These are phyloP conservation scores for Drosophila lowei DNA, from an alignment of 1,140 invertebrate species.

Conservation along the genomic window DNA sequence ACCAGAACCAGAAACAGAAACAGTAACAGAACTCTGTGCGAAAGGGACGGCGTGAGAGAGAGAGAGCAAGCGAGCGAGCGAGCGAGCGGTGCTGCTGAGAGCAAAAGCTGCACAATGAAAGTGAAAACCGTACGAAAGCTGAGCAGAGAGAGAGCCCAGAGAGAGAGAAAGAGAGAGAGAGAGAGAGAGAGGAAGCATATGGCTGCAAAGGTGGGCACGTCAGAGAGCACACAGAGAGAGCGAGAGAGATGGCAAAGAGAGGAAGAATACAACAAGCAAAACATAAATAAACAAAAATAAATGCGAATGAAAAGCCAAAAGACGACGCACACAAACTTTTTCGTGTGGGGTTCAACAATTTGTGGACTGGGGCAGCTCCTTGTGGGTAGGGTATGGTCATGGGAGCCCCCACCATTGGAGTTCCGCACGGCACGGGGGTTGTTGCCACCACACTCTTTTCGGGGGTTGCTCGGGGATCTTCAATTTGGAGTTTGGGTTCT, in stretches of 20 bases:
- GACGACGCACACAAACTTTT: conserved; percentile 42
- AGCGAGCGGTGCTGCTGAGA: conserved; percentile 28
- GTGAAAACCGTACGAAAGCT: conserved; percentile 63
- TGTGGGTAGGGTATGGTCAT: conserved; percentile 5
- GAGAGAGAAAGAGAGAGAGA: conserved; percentile 1
- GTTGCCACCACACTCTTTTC: conserved; percentile 9
- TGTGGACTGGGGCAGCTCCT: conserved; percentile 48
- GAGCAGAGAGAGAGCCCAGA: conserved; percentile 14
- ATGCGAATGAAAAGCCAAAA: conserved; percentile 65
- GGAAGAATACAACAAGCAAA: conserved; percentile 76
- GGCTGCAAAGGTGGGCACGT: conserved; percentile 20
- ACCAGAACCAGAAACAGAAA: conserved; percentile 29
- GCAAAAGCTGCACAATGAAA: conserved; percentile 74
- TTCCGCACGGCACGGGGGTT: too few relatives aligned
- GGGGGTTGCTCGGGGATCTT: conserved; percentile 19
- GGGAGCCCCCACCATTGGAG: conserved; percentile 10
- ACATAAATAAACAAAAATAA: conserved; percentile 82
- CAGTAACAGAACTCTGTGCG: conserved; percentile 20
- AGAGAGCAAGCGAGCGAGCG: too few relatives aligned
- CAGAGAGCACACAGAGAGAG: conserved; percentile 16
- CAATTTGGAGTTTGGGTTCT: background rate
- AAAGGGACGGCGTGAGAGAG: conserved; percentile 10
- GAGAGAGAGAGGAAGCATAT: background rate
- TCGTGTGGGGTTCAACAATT: conserved; percentile 51
- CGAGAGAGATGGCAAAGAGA: conserved; percentile 38